Base-by-base conservation (phyloP, 2,888 invertebrate species). In the Suillia variegata region DNA sequence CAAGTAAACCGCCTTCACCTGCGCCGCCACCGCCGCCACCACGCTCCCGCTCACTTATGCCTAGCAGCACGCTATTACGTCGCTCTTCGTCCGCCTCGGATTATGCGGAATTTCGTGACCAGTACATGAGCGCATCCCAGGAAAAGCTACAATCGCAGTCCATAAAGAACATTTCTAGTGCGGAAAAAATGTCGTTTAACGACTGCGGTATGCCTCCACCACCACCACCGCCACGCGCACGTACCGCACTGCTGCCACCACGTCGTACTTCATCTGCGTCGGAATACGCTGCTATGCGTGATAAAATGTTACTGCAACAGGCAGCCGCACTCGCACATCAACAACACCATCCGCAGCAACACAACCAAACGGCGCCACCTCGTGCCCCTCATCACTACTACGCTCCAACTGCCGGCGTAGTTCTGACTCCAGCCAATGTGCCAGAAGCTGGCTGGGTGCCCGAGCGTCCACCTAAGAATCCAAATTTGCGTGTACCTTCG, bases 401-500 rank as follows among this genome's bases (percentile, higher is more conserved):
- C 31, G 22, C 24, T 26, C 21, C 42, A 2, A 5, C 64, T 26
- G 4, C 59, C 59, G 0, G 13, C 34, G 6, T 31, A 1, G 56
- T 58, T 56, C 48, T 38, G 31, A 42, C 42, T 22, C 13, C 49
- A 60, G 13, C 55, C 38, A 1, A 87, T 47, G 87, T 87, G 0
- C 85, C 87, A 1, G 82, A 88, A 13, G 88, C 88, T 66, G 88
- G 88, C 67, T 89, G 88, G 86, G 87, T 89, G 1, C 89, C 91
- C 1, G 91, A 90, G 68, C 82, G 91, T 65, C 92, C 92, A 12
- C 91, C 91, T 2, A 92, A 92, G 80, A 90, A 91, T 79, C 89
- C 90, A 2, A 82, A 89, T 61, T 76, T 87, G 67, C 82, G 85
- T 55, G 79, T 82, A 47, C 83, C 83, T 10, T 82, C 83, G 56